These are phyloP conservation scores for Stomatorhinus ivindoensis DNA, from an alignment of 2,113 vertebrate species.

Conservation along the genomic window DNA sequence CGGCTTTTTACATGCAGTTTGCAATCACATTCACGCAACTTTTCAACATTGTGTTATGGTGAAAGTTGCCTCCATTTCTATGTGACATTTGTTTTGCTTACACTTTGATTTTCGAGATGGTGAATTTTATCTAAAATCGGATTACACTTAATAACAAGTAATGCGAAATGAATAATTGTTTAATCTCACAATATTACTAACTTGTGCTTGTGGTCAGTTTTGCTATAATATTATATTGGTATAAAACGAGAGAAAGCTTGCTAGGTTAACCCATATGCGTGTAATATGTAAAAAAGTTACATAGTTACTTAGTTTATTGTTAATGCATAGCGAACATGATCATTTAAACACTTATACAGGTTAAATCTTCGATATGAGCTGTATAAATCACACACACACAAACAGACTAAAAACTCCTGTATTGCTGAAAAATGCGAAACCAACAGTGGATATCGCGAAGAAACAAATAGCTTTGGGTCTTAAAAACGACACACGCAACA, in stretches of 20 bases:
- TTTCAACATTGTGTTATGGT: background rate
- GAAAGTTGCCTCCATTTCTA: background rate
- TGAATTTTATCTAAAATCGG: background rate
- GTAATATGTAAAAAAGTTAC: background rate
- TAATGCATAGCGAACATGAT: background rate
- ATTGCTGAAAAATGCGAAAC: background rate
- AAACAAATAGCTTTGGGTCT: background rate
- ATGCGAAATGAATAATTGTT: background rate
- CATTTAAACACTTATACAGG: background rate
- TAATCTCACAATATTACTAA: background rate
- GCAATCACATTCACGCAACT: background rate
- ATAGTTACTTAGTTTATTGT: background rate
- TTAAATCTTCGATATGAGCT: background rate
- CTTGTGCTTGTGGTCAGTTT: background rate
- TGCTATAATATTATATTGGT: background rate
- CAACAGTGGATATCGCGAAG: background rate
- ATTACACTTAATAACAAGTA: background rate
- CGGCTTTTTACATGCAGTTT: background rate
- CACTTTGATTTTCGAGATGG: background rate
- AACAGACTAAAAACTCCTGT: background rate
- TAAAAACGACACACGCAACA: background rate
- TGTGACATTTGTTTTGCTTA: background rate
- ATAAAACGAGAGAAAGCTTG: background rate
- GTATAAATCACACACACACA: background rate
- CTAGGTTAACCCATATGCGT: background rate